Conservation (phyloP, 1,140 invertebrate species). For the Heliothis virescens region DNA sequence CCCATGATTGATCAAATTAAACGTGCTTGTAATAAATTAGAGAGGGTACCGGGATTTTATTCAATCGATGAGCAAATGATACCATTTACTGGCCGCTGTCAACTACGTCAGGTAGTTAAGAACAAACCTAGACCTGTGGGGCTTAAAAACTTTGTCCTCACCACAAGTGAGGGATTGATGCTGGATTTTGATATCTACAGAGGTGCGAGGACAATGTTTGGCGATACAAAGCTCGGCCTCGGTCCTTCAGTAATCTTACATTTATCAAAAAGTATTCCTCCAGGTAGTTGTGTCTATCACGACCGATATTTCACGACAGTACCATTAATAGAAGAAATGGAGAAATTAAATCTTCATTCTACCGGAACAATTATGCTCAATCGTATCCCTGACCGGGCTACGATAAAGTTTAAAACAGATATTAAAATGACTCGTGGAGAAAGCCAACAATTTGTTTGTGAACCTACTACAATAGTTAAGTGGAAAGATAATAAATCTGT, state of each 20-base stretch:
- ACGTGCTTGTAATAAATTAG: constrained; percentile 52
- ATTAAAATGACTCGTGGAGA: constrained; percentile 22
- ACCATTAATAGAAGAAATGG: constrained; percentile 54
- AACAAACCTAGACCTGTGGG: constrained; percentile 54
- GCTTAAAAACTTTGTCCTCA: constrained; percentile 61
- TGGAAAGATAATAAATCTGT: constrained; percentile 17
- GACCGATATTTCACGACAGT: constrained; percentile 58
- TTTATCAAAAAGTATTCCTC: constrained; percentile 53
- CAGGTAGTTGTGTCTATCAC: constrained; percentile 56
- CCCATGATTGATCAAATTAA: constrained; percentile 54
- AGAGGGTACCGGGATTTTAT: constrained; percentile 54
- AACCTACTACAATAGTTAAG: background rate
- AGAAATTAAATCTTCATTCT: constrained; percentile 34
- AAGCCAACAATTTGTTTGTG: constrained; percentile 32
- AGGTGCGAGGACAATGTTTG: constrained; percentile 49
- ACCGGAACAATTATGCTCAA: constrained; percentile 55
- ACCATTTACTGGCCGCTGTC: constrained; percentile 49
- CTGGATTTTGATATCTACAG: constrained; percentile 65
- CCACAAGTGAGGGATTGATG: constrained; percentile 59
- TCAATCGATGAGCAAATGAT: constrained; percentile 59
- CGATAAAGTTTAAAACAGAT: constrained; percentile 50
- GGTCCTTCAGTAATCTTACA: constrained; percentile 58
- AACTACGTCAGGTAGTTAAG: constrained; percentile 36
- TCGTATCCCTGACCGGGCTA: constrained; percentile 48
- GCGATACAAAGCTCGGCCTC: constrained; percentile 49